phyloP scores from a whole-genome alignment of 1,140 invertebrate genomes.

The Caenorhabditis tropicalis region DNA sequence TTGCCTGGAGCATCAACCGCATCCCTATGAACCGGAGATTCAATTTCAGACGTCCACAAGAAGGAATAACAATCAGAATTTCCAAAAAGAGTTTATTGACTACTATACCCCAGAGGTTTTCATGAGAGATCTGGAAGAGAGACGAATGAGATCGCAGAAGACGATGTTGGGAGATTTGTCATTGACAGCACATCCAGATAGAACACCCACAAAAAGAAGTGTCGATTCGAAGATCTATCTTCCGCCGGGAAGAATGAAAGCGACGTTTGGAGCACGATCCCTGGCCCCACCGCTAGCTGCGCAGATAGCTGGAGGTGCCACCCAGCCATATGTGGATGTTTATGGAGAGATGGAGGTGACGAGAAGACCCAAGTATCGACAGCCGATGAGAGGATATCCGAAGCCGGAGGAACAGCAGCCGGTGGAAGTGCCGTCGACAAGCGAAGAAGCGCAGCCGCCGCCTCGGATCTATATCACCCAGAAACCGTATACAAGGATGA shows the following conservation, averaged over 20 bases:
- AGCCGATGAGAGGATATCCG: neutral
- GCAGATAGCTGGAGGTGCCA: neutral
- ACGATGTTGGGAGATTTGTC: neutral
- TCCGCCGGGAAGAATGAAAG: neutral
- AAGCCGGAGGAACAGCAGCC: neutral
- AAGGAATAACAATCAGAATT: neutral
- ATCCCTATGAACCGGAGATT: neutral
- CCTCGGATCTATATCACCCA: neutral
- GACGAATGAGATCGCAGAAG: neutral
- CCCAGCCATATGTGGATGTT: neutral
- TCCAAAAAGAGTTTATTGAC: conserved; percentile 7
- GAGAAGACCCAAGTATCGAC: neutral
- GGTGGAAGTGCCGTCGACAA: neutral
- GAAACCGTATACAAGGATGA: neutral
- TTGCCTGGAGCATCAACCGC: conserved; percentile 39
- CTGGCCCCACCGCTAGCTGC: neutral
- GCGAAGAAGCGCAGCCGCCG: neutral
- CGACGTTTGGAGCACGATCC: neutral
- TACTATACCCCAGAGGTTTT: conserved; percentile 46
- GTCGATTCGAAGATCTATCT: neutral
- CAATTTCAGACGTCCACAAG: neutral
- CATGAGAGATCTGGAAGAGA: conserved; percentile 26
- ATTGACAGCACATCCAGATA: neutral
- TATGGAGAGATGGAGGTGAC: neutral
- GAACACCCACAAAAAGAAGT: neutral